A percentile compares a stretch with the other conserved stretches of the same genome.
These are phyloP conservation scores for Ephydatia muelleri DNA, from an alignment of 37 sponge, comb jelly and placozoan genomes.

Conservation along the genomic window DNA sequence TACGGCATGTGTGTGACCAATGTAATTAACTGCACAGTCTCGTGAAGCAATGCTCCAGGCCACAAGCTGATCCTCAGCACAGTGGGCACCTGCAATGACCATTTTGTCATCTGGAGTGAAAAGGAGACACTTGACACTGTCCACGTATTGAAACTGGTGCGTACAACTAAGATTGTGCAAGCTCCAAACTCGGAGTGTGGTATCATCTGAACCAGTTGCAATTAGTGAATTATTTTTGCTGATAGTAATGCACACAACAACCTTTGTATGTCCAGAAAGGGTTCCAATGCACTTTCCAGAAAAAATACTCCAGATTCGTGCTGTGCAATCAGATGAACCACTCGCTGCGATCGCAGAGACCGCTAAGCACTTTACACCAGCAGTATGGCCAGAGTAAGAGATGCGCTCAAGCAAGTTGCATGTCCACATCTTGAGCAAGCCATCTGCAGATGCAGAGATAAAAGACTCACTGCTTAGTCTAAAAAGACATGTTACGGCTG, in stretches of 20 bases:
- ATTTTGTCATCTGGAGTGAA: not conserved
- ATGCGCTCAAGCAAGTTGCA: not conserved
- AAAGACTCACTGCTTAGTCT: not conserved
- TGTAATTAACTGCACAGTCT: not conserved
- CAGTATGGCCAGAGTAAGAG: conserved; percentile 17
- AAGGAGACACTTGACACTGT: conserved; percentile 40
- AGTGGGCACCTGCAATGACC: conserved; percentile 57
- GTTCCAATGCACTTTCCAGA: not conserved
- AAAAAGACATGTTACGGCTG: conserved; percentile 7
- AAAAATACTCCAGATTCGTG: conserved; percentile 36
- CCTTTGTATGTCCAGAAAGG: conserved; percentile 49
- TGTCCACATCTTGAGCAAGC: conserved; percentile 28
- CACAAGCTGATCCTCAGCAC: conserved; percentile 28
- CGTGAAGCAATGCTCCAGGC: conserved; percentile 31
- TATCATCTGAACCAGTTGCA: conserved; percentile 49
- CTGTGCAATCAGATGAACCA: conserved; percentile 47
- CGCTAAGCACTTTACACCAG: conserved; percentile 31
- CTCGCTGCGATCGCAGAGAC: conserved; percentile 15
- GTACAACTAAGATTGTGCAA: conserved; percentile 4
- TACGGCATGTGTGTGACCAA: conserved; percentile 64
- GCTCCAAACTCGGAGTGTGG: conserved; percentile 39
- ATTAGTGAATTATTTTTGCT: conserved; percentile 4
- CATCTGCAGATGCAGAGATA: conserved; percentile 28
- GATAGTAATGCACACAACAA: conserved; percentile 27
- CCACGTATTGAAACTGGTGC: conserved; percentile 8